Evolutionary conservation across 2,888 invertebrate genomes (phyloP), one percentile per base, ranked within the genome.

Genomic region (Pandemis cinnamomeana): DNA sequence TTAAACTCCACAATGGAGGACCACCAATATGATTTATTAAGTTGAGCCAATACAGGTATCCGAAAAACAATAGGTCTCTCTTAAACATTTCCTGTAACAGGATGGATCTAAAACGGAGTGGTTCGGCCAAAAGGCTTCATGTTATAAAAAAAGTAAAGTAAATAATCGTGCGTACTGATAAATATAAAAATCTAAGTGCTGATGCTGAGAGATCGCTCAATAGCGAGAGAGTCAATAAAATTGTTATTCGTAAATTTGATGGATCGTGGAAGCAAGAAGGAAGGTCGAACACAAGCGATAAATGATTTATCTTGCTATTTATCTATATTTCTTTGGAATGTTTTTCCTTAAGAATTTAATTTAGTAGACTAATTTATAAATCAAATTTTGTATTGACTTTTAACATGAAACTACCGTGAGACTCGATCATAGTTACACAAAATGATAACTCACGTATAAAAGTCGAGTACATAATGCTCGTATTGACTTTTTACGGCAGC

Each of bases 201-300:
- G 58, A 27, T 53, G 55, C 7, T 20, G 58, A 27, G 27, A 27
- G 58, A 27, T 27, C 10, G 27, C 58, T 58, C 58, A 58, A 27
- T 58, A 27, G 58, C 27, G 27, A 7, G 58, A 27, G 58, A 58
- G 27, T n/a, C 58, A 58, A 58, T 58, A 58, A 58, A 58, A 27
- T 27, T 27, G 58, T 58, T 58, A 58, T 58, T 48, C 46, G 20
- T 15, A 46, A 48, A 66, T 51, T 46, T 51, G 66, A 53, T 53
- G 48, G 20, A 53, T 27, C 20, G 55, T 41, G 41, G 36, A 53
- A 36, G 53, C 67, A 67, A 53, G 67, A 41, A 41, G 8, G 53
- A 36, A 53, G 55, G 67, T 67, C 67, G n/a, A n/a, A 27, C 27
- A 27, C 7, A 7, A 10, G 5, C 10, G 27, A 55, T 27, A 27